Conservation (phyloP, 2,797 vertebrate genomes). For the Hydrolagus colliei region DNA sequence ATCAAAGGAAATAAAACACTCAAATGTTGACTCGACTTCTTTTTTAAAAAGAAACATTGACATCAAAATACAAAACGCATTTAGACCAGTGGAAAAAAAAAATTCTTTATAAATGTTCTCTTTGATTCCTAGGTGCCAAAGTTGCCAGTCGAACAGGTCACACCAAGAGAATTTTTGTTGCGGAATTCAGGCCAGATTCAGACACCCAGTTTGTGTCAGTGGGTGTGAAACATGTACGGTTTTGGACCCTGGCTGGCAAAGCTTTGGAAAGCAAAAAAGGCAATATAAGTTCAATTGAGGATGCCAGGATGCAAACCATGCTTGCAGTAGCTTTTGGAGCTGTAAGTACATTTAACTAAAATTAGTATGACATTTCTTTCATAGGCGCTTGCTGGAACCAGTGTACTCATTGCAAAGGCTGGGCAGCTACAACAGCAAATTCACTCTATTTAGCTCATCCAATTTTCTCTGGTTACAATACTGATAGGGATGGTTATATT, state of each 20-base stretch:
- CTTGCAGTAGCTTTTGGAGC: conserved; percentile 94
- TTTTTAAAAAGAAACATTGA: not conserved
- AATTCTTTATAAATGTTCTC: not conserved
- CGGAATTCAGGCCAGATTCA: conserved; percentile 93
- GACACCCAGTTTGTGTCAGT: conserved; percentile 97
- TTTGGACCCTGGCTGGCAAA: conserved; percentile 89
- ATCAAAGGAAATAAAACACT: not conserved
- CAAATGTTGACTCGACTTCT: not conserved
- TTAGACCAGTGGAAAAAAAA: not conserved
- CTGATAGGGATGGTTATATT: too few relatives aligned
- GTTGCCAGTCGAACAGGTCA: conserved; percentile 85
- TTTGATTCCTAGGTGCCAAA: conserved; percentile 71
- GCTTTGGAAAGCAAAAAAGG: conserved; percentile 91
- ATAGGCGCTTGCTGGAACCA: not conserved
- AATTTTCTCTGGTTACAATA: too few relatives aligned
- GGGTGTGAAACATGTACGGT: conserved; percentile 89
- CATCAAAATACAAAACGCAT: not conserved
- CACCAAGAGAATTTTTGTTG: conserved; percentile 91
- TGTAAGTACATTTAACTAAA: conserved; percentile 63
- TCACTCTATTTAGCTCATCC: too few relatives aligned
- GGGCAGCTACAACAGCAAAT: too few relatives aligned
- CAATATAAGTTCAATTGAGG: conserved; percentile 82
- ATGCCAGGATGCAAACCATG: conserved; percentile 95
- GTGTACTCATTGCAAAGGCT: too few relatives aligned
- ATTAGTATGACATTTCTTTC: conserved; percentile 18